Base-by-base conservation (phyloP, 2,113 vertebrate genomes). In the Ceyx margarethae region DNA sequence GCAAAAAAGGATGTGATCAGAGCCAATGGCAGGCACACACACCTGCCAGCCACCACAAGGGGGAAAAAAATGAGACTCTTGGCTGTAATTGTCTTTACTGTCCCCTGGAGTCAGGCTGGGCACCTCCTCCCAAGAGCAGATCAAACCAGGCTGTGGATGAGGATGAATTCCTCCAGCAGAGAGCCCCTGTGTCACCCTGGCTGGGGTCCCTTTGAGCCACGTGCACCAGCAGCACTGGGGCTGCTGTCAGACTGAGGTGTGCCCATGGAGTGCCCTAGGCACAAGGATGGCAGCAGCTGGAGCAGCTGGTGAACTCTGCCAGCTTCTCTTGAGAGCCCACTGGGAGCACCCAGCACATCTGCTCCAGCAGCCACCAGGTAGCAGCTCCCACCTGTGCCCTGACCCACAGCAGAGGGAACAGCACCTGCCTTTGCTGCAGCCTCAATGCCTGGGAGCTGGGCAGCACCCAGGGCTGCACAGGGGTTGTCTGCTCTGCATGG, bases 141-240 rank as follows among this genome's bases (percentile, higher is more conserved):
- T 3, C 23, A 53, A 26, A 43, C 14, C 43, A 15, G 68, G 50
- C 48, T 46, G 31, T 23, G n/a, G 37, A 31, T 40, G 31, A 45
- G 18, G 21, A 58, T 4, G 13, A 75, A 13, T 22, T 20, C 12
- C 10, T 53, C 46, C 21, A 19, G 4, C 65, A 60, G 46, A 87
- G 19, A 3, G 7, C 5, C 40, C 15, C 22, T 13, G 6, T 2
- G 2, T 13, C 5, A 0, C 0, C 4, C 20, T 2, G 4, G 33
- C 17, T 56, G 26, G 23, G 50, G 35, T 26, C 21, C 43, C 43
- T 58, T 10, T 28, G n/a, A 58, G 48, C 33, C 35, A 28, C 2
- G 4, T 26, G 18, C 23, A 16, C 26, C 37, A 33, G 22, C 56
- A 64, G 35, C 61, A 40, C 23, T 31, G 0, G 19, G 21, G 50